Evolutionary conservation across 2,797 vertebrate genomes (phyloP).

Genomic region (Paguma larvata): DNA sequence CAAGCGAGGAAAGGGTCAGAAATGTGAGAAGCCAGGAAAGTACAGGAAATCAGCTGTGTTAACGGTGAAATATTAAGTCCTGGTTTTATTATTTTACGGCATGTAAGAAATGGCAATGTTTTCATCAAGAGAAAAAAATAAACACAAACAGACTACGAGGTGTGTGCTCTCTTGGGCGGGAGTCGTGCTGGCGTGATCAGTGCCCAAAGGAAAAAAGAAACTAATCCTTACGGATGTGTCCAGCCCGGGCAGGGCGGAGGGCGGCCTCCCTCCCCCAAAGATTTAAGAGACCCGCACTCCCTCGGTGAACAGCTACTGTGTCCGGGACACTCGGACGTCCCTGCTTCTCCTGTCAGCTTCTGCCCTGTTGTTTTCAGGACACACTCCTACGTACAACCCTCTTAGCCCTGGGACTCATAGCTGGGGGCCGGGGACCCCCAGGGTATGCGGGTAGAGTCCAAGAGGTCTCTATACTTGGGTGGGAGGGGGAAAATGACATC

Average conservation of each 20-base stretch:
- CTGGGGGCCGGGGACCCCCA: neutral
- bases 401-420: too few relatives aligned
- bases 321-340: fast-evolving
- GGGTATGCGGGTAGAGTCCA: neutral
- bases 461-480: neutral
- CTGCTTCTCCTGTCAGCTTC: too few relatives aligned
- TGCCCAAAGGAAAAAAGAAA: fast-evolving
- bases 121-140: neutral
- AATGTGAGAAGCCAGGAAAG: fast-evolving
- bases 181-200: fast-evolving
- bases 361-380: neutral
- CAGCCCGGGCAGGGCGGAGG: fast-evolving
- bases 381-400: fast-evolving
- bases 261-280: fast-evolving
- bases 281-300: fast-evolving
- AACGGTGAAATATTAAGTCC: fast-evolving
- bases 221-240: fast-evolving
- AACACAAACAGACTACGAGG: neutral
- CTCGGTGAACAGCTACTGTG: fast-evolving
- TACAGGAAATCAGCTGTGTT: neutral
- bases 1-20: neutral
- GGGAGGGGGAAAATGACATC: too few relatives aligned
- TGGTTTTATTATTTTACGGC: neutral
- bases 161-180: neutral
- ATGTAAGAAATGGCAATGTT: neutral